These are phyloP conservation scores for Triops cancriformis DNA, from an alignment of 1,140 invertebrate genomes.

Conservation along the genomic window DNA sequence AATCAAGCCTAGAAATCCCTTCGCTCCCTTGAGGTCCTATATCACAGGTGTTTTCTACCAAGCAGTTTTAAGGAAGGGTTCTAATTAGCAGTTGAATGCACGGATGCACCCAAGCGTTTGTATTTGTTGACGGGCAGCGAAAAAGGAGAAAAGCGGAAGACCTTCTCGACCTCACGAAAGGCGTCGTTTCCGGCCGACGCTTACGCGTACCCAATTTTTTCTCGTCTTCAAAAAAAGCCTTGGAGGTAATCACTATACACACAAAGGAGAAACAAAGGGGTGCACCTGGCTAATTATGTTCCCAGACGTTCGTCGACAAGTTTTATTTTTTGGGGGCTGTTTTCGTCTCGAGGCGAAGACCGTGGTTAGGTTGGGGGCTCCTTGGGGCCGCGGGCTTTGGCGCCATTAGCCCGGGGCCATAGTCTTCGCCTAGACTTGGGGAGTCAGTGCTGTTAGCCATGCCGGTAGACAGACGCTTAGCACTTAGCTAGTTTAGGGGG, in stretches of 20 bases:
- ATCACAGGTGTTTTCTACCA: neutral
- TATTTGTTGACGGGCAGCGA: neutral
- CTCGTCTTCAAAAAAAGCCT: neutral
- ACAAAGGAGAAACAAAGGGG: neutral
- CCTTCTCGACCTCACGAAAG: neutral
- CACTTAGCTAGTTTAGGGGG: neutral
- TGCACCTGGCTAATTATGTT: constrained; percentile 1
- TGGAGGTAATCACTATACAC: neutral
- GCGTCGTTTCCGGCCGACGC: constrained; percentile 6
- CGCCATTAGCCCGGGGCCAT: neutral
- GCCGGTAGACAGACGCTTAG: neutral
- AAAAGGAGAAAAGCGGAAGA: neutral
- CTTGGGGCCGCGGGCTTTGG: neutral
- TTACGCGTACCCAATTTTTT: neutral
- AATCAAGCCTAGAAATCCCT: neutral
- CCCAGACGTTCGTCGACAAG: neutral
- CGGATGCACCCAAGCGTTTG: neutral
- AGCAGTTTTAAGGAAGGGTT: neutral
- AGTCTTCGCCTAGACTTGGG: neutral
- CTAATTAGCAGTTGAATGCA: neutral
- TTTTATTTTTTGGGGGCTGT: neutral
- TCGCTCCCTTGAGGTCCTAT: neutral
- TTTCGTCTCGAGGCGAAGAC: neutral
- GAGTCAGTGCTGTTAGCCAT: neutral
- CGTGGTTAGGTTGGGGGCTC: neutral